phyloP scores from a whole-genome alignment of 2,797 vertebrate species.

The Sebastes alutus region DNA sequence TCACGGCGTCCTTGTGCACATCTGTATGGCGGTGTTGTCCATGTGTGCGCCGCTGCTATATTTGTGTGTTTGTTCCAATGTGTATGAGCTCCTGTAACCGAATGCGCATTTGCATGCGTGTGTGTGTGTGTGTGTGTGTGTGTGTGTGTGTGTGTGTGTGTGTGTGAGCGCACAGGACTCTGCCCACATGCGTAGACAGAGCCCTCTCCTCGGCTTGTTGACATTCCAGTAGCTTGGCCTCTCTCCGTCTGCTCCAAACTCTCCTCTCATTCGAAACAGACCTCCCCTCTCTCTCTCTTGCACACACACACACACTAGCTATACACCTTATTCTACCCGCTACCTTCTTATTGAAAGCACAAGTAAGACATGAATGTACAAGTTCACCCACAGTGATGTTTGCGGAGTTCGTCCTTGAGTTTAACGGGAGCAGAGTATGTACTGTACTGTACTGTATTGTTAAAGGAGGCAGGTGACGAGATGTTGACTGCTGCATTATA shows the following conservation, averaged over 20 bases:
- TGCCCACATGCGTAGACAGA: constrained; percentile 58
- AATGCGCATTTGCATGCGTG: not conserved
- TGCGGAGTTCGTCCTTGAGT: constrained; percentile 1
- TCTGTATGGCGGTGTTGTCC: constrained; percentile 21
- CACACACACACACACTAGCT: not conserved
- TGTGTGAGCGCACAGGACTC: not conserved
- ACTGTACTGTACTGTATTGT: not conserved
- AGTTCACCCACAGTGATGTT: not conserved
- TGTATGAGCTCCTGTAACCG: constrained; percentile 27
- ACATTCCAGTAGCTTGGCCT: constrained; percentile 77
- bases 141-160: not conserved
- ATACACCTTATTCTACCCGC: constrained; percentile 17
- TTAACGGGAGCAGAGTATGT: not conserved
- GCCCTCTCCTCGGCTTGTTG: constrained; percentile 61
- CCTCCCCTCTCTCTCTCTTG: constrained; percentile 6
- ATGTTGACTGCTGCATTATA: not conserved
- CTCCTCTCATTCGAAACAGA: constrained; percentile 71
- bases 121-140: not conserved
- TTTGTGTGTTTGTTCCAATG: constrained; percentile 13
- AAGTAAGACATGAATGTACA: constrained; percentile 24
- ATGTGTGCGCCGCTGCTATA: not conserved
- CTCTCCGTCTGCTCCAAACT: constrained; percentile 60
- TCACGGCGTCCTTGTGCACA: constrained; percentile 7
- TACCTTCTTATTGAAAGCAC: constrained; percentile 32
- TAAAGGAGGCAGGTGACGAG: not conserved